Evolutionary conservation across 2,113 vertebrate species (phyloP).

Genomic region (Pholis gunnellus): DNA sequence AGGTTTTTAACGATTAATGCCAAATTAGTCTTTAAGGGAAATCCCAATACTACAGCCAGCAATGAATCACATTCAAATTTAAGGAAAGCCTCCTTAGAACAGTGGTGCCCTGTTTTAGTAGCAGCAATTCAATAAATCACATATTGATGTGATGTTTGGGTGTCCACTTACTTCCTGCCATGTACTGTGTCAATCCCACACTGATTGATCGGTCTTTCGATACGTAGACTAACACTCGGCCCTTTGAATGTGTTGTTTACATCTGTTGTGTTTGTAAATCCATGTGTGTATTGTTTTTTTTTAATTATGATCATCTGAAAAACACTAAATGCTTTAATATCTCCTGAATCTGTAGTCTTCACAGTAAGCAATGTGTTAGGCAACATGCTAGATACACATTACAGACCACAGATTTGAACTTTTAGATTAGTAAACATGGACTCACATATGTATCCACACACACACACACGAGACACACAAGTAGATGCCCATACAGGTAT

Average conservation of each 20-base stretch:
- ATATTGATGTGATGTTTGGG: neutral
- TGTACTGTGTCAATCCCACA: neutral
- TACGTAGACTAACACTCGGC: neutral
- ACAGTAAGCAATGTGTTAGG: neutral
- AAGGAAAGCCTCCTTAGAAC: neutral
- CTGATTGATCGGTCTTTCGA: neutral
- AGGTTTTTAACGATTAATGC: neutral
- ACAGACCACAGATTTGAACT: slow-evolving; percentile 52
- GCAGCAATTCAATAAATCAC: neutral
- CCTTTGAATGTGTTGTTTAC: neutral
- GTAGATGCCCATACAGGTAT: slow-evolving; percentile 58
- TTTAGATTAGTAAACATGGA: slow-evolving; percentile 53
- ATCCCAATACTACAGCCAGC: neutral
- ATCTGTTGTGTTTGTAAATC: neutral
- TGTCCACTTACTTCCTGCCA: neutral
- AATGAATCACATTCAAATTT: neutral
- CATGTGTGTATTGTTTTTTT: neutral
- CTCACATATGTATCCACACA: slow-evolving; percentile 33
- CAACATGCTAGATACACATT: slow-evolving; percentile 27
- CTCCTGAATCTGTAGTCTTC: neutral
- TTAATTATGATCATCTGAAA: neutral
- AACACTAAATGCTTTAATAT: slow-evolving; percentile 4
- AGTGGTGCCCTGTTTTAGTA: neutral
- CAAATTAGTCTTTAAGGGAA: neutral
- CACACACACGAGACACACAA: slow-evolving; percentile 24